Conservation (phyloP, 2,888 invertebrate genomes). For the Meiosimyza platycephala region DNA sequence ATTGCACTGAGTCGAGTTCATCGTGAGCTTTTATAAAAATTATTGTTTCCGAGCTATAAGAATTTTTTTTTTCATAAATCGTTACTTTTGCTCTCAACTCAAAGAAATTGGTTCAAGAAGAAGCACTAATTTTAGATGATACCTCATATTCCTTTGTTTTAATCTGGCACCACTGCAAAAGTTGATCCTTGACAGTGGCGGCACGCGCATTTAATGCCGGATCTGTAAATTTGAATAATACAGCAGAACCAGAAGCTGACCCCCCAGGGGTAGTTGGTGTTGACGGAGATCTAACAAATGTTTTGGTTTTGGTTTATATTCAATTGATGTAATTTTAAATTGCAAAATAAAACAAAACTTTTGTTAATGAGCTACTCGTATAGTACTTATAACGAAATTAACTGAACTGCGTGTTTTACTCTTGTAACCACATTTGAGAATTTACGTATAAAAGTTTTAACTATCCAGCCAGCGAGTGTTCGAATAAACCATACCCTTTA, state of each 20-base stretch:
- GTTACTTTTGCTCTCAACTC: slow-evolving; percentile 21
- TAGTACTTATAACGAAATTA: no score
- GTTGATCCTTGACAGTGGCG: slow-evolving; percentile 94
- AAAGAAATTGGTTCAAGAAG: slow-evolving; percentile 26
- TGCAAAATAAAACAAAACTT: slow-evolving; percentile 23
- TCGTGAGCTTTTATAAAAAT: slow-evolving; percentile 6
- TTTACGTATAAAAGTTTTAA: no score
- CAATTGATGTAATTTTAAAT: slow-evolving; percentile 17
- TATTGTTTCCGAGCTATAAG: neutral
- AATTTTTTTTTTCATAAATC: neutral
- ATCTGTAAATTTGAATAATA: slow-evolving; percentile 92
- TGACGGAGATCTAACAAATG: slow-evolving; percentile 78
- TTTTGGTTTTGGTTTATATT: slow-evolving; percentile 61
- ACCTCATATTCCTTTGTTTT: slow-evolving; percentile 98
- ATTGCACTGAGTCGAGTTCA: neutral
- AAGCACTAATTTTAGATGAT: slow-evolving; percentile 57
- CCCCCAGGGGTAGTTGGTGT: slow-evolving; percentile 76
- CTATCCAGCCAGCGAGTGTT: no score
- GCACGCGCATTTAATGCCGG: slow-evolving; percentile 91
- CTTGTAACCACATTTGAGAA: no score
- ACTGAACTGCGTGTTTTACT: no score
- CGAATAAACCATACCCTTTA: no score
- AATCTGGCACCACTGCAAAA: slow-evolving; percentile 96
- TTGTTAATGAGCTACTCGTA: slow-evolving; percentile 3
- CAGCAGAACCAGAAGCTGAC: slow-evolving; percentile 70